Evolutionary conservation across 2,888 invertebrate species (phyloP), one percentile per base, ranked within the genome.

Genomic region (Aleiodes alternator): DNA sequence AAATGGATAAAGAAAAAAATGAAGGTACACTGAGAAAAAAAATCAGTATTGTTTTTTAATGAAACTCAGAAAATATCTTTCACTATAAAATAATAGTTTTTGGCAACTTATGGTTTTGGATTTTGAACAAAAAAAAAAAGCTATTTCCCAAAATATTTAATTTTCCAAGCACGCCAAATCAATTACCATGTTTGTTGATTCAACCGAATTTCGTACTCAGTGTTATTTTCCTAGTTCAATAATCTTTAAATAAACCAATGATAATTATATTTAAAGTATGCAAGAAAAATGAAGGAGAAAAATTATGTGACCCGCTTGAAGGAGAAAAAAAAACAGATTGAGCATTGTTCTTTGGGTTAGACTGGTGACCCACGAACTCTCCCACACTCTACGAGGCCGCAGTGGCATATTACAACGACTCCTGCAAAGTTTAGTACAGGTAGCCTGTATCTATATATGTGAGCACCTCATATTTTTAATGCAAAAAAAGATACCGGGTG

Each of bases 311-410:
- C 51, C 16, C 12, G 61, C 55, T 64, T 50, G 51, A n/a, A 53
- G 51, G 78, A 70, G 68, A 72, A 72, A 77, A 61, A 55, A 70
- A 75, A 76, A 29, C 72, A 64, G 69, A 78, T 79, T 66, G 75
- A 72, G 69, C 81, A 87, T 87, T 87, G 87, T 87, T 86, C 84
- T 50, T 12, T 48, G 64, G 43, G 81, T 78, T 76, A 82, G 80
- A 84, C 85, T 81, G 84, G 83, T 87, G 87, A 87, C 87, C 87
- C 85, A 85, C 84, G 87, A 87, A 87, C 87, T 87, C 85, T 86
- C 87, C 86, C 87, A 86, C 86, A 84, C 84, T 84, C 77, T 74
- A 59, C 56, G 70, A 73, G 73, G 29, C 69, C 59, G 61, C 61
- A 61, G 43, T 61, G 59, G 34, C 59, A 61, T 12, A 61, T 61